A percentile compares a stretch with the other conserved stretches of the same genome.
phyloP scores from a whole-genome alignment of 2,113 vertebrate genomes.

The Nothocercus julius region DNA sequence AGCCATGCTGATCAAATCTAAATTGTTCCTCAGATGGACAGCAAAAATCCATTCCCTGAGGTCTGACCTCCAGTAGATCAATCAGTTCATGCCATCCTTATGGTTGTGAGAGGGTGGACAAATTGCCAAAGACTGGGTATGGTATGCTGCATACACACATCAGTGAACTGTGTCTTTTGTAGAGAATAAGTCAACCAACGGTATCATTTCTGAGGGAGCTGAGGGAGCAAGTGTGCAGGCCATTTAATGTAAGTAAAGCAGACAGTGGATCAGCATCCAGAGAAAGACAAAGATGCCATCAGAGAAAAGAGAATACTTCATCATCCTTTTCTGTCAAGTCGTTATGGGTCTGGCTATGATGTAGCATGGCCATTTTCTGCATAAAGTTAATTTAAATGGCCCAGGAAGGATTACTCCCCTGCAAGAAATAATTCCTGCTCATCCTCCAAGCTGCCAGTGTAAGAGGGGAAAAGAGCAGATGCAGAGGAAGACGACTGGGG shows the following conservation, averaged over 20 bases:
- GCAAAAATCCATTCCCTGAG: background rate
- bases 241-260: background rate
- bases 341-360: constrained; percentile 5
- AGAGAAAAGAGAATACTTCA: constrained; percentile 8
- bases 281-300: background rate
- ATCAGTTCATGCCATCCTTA: background rate
- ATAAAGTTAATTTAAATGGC: constrained; percentile 57
- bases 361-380: constrained; percentile 34
- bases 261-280: background rate
- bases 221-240: background rate
- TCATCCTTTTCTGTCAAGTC: constrained; percentile 27
- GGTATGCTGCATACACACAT: too few species aligned
- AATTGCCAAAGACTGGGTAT: background rate
- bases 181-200: background rate
- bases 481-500: background rate
- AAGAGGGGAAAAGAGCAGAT: background rate
- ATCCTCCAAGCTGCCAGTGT: constrained; percentile 19
- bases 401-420: constrained; percentile 31
- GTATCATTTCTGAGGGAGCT: background rate
- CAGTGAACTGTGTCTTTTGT: background rate
- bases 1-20: rapidly evolving
- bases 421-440: constrained; percentile 50
- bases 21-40: background rate
- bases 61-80: background rate
- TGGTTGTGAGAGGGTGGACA: background rate